Conservation (phyloP, 2,113 vertebrate genomes). For the Amblyopsis rosae region DNA sequence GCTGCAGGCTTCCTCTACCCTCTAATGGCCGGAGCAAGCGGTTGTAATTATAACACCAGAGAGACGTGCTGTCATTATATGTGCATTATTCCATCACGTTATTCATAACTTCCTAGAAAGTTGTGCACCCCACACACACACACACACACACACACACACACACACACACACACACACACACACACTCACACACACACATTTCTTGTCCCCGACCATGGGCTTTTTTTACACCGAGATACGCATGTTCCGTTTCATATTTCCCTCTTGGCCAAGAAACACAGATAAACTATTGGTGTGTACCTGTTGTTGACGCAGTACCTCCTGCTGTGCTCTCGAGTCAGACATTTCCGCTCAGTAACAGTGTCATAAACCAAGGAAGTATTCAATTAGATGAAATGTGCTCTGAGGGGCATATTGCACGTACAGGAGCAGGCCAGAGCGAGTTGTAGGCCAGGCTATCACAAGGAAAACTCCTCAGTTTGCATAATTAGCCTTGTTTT, state of each 20-base stretch:
- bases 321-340: too few species aligned
- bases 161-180: too few species aligned
- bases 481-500: too few species aligned
- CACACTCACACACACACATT: background rate
- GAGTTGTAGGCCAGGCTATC: too few species aligned
- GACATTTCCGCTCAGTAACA: too few species aligned
- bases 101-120: conserved; percentile 23
- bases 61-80: conserved; percentile 13
- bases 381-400: too few species aligned
- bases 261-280: background rate
- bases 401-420: too few species aligned
- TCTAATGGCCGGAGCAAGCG: conserved; percentile 23
- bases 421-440: too few species aligned
- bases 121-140: background rate
- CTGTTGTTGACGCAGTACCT: background rate
- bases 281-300: background rate
- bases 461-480: too few species aligned
- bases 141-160: too few species aligned
- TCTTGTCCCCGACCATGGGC: background rate
- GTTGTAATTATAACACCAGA: conserved; percentile 47
- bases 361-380: too few species aligned
- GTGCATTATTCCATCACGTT: conserved; percentile 22
- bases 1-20: conserved; percentile 48
- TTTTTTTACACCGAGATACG: background rate
- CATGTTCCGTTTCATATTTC: conserved; percentile 3